Percentiles rank a stretch among this genome's conserved stretches.
Evolutionary conservation across 2,797 vertebrate genomes (phyloP).

Genomic region (Rachycentron canadum): DNA sequence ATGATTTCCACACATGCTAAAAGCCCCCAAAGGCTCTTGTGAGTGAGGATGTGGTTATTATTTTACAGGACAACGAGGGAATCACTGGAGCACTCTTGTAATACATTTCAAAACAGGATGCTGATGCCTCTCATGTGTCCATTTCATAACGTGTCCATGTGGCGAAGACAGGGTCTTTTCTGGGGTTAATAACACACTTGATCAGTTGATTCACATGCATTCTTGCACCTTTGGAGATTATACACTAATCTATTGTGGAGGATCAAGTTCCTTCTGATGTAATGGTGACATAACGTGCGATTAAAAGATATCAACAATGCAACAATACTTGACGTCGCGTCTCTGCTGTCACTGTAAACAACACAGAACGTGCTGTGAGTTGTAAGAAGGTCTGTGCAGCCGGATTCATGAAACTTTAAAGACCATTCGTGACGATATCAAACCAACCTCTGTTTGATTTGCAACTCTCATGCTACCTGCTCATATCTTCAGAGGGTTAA

Average conservation of each 20-base stretch:
- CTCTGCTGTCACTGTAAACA: constrained; percentile 12
- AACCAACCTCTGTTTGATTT: neutral
- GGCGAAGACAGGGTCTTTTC: constrained; percentile 60
- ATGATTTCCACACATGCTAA: constrained; percentile 5
- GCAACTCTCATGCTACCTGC: no score
- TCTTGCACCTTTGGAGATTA: constrained; percentile 7
- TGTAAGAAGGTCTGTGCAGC: constrained; percentile 30
- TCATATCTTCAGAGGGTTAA: accelerated
- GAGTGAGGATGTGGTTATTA: constrained; percentile 63
- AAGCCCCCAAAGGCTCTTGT: constrained; percentile 22
- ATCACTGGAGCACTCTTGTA: constrained; percentile 52
- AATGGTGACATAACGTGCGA: neutral
- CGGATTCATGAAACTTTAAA: constrained; percentile 60
- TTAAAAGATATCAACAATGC: neutral
- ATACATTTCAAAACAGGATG: constrained; percentile 69
- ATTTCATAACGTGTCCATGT: constrained; percentile 66
- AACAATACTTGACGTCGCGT: constrained; percentile 7
- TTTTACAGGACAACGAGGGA: constrained; percentile 56
- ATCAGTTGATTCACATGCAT: constrained; percentile 8
- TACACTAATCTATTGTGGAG: neutral
- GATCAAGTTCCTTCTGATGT: constrained; percentile 7
- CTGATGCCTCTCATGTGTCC: constrained; percentile 63
- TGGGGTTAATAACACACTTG: constrained; percentile 35
- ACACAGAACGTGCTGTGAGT: constrained; percentile 36
- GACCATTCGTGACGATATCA: neutral